Evolutionary conservation across 2,888 invertebrate genomes (phyloP).

Genomic region (Drosophila meridiana): DNA sequence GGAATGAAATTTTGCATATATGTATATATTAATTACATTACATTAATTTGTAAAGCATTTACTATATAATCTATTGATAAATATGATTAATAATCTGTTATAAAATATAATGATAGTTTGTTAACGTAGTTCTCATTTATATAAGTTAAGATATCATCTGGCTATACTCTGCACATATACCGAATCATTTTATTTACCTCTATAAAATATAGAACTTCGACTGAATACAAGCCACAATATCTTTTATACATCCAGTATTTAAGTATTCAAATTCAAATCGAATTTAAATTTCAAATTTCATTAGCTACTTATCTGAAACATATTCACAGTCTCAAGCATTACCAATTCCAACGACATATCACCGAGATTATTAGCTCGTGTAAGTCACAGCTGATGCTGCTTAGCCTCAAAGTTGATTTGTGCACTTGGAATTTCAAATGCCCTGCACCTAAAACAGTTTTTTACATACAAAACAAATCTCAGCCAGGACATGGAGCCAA

Average conservation of each 20-base stretch:
- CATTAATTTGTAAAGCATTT: too few relatives aligned
- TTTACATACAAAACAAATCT: constrained; percentile 36
- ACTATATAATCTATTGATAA: too few relatives aligned
- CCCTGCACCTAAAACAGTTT: not conserved
- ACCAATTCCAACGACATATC: not conserved
- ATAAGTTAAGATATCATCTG: too few relatives aligned
- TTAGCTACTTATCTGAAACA: not conserved
- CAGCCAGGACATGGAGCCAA: constrained; percentile 19
- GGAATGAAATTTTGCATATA: too few relatives aligned
- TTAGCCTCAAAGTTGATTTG: constrained; percentile 36
- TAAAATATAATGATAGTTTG: too few relatives aligned
- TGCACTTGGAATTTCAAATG: constrained; percentile 38
- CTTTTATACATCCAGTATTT: not conserved
- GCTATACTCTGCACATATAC: too few relatives aligned
- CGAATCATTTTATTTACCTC: not conserved
- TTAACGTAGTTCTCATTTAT: too few relatives aligned
- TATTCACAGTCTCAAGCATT: not conserved
- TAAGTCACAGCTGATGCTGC: constrained; percentile 10
- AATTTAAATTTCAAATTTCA: not conserved
- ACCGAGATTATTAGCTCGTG: constrained; percentile 8
- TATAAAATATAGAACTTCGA: not conserved
- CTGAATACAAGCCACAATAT: not conserved
- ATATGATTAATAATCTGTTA: too few relatives aligned
- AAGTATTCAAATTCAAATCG: not conserved
- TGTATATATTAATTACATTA: too few relatives aligned